phyloP scores from a whole-genome alignment of 2,797 vertebrate species.

The Girardinus metallicus region DNA sequence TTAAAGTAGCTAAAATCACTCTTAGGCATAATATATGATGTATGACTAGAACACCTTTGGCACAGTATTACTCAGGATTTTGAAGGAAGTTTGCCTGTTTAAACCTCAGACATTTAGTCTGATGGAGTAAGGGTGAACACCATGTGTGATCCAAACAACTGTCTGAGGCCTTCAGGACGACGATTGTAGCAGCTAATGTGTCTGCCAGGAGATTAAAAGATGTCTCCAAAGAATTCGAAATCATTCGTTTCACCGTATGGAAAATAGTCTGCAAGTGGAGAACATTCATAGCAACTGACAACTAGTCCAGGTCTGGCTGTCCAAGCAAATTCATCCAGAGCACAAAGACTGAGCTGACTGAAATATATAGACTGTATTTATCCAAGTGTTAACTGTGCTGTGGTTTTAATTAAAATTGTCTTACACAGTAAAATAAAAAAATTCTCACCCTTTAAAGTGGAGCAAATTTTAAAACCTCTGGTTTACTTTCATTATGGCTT shows the following conservation, averaged over 20 bases:
- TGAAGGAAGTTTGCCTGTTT: not conserved
- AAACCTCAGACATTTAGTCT: not conserved
- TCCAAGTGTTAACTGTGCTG: slow-evolving; percentile 5
- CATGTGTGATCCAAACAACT: not conserved
- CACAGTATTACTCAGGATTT: not conserved
- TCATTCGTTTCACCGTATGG: not conserved
- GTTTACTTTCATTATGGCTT: not conserved
- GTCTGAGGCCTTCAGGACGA: not conserved
- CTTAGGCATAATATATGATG: not conserved
- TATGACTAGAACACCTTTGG: not conserved
- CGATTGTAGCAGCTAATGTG: not conserved
- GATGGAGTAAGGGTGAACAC: not conserved
- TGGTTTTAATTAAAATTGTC: not conserved
- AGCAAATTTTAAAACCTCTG: not conserved
- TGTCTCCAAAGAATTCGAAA: not conserved
- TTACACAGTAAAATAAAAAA: not conserved
- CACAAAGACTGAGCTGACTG: not conserved
- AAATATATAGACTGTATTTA: not conserved
- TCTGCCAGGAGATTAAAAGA: not conserved
- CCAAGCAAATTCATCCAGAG: not conserved
- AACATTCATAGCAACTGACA: not conserved
- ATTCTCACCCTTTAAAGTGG: not conserved
- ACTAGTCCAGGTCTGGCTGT: not conserved
- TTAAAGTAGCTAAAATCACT: not conserved
- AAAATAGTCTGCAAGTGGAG: not conserved